phyloP scores from a whole-genome alignment of 2,888 invertebrate genomes.

The Punctoribates punctum region DNA sequence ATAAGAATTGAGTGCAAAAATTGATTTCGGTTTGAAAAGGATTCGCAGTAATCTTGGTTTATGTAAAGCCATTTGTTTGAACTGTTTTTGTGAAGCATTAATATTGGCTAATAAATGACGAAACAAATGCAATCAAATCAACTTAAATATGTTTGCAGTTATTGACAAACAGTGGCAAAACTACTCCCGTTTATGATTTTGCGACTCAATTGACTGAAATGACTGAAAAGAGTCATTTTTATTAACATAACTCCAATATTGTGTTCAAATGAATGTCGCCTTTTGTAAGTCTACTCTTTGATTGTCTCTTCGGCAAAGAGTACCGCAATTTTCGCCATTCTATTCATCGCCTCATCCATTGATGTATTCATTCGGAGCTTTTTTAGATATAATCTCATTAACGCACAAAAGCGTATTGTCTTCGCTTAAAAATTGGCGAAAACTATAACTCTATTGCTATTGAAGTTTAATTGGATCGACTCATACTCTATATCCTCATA shows the following conservation, averaged over 20 bases:
- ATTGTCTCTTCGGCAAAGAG: too few relatives aligned
- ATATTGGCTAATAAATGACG: too few relatives aligned
- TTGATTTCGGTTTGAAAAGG: neutral
- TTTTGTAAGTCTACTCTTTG: neutral
- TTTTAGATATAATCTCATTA: conserved; percentile 19
- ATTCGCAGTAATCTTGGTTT: neutral
- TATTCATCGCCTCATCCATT: too few relatives aligned
- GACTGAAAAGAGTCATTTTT: neutral
- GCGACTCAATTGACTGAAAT: neutral
- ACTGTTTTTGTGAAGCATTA: neutral
- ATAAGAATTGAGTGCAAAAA: conserved; percentile 1
- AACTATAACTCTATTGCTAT: neutral
- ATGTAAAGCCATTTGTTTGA: neutral
- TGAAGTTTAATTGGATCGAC: too few relatives aligned
- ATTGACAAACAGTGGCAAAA: too few relatives aligned
- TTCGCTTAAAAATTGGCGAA: neutral
- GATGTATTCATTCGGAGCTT: neutral
- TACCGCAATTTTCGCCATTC: too few relatives aligned
- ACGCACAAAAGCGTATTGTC: conserved; percentile 2
- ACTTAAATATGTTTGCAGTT: too few relatives aligned
- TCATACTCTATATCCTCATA: neutral
- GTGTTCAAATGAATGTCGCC: conserved; percentile 15
- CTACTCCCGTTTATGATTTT: conserved; percentile 5
- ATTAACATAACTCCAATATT: neutral
- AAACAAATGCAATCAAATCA: too few relatives aligned